phyloP scores from a whole-genome alignment of 2,797 vertebrate species.

The Oreonectes daqikongensis region DNA sequence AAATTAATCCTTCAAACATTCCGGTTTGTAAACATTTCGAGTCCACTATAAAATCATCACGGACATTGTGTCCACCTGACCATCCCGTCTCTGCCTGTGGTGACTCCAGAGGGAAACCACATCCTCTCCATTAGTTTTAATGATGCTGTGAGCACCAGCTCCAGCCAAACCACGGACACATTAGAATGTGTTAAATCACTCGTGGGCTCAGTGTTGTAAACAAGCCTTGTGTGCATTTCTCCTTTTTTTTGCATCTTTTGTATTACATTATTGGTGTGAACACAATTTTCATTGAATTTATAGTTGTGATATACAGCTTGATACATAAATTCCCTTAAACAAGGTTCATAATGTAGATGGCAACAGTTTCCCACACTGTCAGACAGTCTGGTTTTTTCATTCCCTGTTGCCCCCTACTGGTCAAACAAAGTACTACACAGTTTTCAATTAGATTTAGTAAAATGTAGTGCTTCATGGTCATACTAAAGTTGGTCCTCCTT shows the following conservation, averaged over 20 bases:
- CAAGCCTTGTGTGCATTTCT: slow-evolving; percentile 50
- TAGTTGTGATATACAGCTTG: not conserved
- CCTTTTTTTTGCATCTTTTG: not conserved
- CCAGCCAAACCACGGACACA: slow-evolving; percentile 42
- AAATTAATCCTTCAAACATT: not conserved
- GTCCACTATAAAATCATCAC: not conserved
- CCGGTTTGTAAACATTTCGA: not conserved
- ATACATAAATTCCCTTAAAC: not conserved
- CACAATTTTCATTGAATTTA: not conserved
- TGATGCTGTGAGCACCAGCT: slow-evolving; percentile 30
- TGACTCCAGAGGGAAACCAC: slow-evolving; percentile 34
- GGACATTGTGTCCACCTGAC: slow-evolving; percentile 16
- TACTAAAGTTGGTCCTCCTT: no score
- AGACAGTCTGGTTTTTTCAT: slow-evolving; percentile 11
- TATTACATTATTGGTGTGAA: not conserved
- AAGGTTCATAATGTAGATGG: not conserved
- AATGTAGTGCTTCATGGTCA: not conserved
- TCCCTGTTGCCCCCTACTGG: slow-evolving; percentile 57
- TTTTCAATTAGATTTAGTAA: not conserved
- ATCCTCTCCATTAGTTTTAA: slow-evolving; percentile 45
- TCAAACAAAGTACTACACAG: slow-evolving; percentile 17
- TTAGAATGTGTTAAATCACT: slow-evolving; percentile 36
- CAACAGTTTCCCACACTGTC: not conserved
- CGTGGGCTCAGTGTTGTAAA: slow-evolving; percentile 45
- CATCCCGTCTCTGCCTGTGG: slow-evolving; percentile 13